Evolutionary conservation across 2,797 vertebrate species (phyloP).

Genomic region (Trachurus trachurus): DNA sequence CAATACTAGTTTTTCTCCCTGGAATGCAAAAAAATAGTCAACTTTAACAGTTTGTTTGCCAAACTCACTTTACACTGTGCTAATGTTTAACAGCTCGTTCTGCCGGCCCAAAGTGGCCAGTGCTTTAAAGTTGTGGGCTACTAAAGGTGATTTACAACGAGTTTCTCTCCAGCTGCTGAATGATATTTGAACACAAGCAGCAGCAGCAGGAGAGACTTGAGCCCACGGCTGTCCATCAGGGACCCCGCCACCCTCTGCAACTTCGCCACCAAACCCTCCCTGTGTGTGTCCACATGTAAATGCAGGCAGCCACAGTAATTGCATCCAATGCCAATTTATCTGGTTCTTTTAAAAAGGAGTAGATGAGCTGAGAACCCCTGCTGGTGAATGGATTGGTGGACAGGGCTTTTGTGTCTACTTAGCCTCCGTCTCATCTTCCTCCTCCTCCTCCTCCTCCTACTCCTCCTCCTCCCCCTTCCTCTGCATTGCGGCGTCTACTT

Average conservation of each 20-base stretch:
- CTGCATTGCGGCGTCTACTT: conserved; percentile 78
- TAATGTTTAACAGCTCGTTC: not conserved
- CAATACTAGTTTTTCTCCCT: not conserved
- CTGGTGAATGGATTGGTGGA: conserved; percentile 65
- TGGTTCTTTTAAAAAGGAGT: conserved; percentile 72
- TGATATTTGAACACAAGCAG: conserved; percentile 41
- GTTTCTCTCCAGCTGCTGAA: conserved; percentile 46
- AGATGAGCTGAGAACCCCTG: conserved; percentile 70
- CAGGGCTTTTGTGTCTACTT: conserved; percentile 71
- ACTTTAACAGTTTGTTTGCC: not conserved
- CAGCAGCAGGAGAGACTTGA: conserved; percentile 47
- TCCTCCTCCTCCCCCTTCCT: conserved; percentile 54
- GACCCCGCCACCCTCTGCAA: conserved; percentile 18
- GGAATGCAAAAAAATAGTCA: not conserved
- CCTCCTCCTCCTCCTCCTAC: conserved; percentile 47
- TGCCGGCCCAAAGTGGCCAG: not conserved
- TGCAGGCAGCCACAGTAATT: conserved; percentile 67
- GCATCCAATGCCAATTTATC: conserved; percentile 76
- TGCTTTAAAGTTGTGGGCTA: conserved; percentile 3
- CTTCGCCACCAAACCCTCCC: conserved; percentile 5
- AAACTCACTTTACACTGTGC: not conserved
- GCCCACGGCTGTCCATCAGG: conserved; percentile 1
- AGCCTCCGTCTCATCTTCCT: conserved; percentile 62
- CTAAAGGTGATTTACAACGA: conserved; percentile 34
- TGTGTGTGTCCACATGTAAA: conserved; percentile 71